Evolutionary conservation across 2,113 vertebrate species (phyloP).

Genomic region (Atrichornis clamosus): DNA sequence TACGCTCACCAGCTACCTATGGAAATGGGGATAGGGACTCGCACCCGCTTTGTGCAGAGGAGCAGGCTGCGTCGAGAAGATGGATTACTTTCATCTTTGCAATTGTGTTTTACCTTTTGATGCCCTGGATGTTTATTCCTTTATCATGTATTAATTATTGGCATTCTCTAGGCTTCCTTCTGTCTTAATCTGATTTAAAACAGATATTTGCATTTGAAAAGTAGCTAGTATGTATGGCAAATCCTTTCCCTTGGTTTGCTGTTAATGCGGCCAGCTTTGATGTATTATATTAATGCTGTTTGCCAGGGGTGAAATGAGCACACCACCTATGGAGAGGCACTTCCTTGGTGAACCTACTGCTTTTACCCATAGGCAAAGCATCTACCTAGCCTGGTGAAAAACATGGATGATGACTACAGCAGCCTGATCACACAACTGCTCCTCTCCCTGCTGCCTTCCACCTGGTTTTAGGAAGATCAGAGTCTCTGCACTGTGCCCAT

Average conservation of each 20-base stretch:
- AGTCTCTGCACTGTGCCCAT: background rate
- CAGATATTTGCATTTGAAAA: conserved; percentile 61
- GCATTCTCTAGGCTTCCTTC: conserved; percentile 43
- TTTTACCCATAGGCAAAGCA: background rate
- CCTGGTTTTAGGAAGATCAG: background rate
- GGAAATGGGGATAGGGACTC: background rate
- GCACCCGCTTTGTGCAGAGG: background rate
- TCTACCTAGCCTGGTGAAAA: background rate
- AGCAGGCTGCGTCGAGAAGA: background rate
- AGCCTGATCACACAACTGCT: background rate
- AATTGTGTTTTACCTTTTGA: background rate
- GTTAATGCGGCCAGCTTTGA: conserved; percentile 31
- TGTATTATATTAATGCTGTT: conserved; percentile 40
- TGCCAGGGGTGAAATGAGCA: conserved; percentile 38
- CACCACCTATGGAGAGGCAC: conserved; percentile 23
- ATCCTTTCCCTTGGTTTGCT: conserved; percentile 35
- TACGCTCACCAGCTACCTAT: background rate
- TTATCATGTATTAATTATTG: conserved; percentile 50
- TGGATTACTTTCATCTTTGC: conserved; percentile 1
- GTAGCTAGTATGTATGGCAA: conserved; percentile 43
- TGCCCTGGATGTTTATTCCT: conserved; percentile 28
- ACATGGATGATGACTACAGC: background rate
- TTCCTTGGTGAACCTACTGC: background rate
- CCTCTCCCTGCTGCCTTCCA: background rate
- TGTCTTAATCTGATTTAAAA: conserved; percentile 62